Evolutionary conservation across 2,888 invertebrate species (phyloP).

Genomic region (Anthophora plumipes): DNA sequence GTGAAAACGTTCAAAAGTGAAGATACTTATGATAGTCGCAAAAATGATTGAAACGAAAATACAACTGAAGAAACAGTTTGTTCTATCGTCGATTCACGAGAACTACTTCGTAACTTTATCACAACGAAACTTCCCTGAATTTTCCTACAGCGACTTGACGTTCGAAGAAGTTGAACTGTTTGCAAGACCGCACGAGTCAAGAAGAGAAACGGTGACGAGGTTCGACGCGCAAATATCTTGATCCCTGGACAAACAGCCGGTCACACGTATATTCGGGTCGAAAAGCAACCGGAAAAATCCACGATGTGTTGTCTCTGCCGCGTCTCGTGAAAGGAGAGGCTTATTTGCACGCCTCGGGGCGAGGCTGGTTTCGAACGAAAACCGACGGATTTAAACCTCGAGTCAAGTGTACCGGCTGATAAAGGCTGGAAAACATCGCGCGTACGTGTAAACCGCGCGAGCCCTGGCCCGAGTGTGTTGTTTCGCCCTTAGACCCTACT

Average conservation of each 20-base stretch:
- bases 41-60: too few relatives aligned
- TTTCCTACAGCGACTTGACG: neutral
- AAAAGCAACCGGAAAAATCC: slow-evolving; percentile 67
- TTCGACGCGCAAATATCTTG: slow-evolving; percentile 71
- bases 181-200: slow-evolving; percentile 53
- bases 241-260: slow-evolving; percentile 75
- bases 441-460: slow-evolving; percentile 69
- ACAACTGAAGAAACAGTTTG: too few relatives aligned
- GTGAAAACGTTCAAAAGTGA: too few relatives aligned
- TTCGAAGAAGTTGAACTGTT: slow-evolving; percentile 37
- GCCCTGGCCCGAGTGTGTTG: slow-evolving; percentile 59
- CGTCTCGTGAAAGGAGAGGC: slow-evolving; percentile 42
- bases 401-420: slow-evolving; percentile 79
- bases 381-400: slow-evolving; percentile 76
- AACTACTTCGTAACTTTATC: neutral
- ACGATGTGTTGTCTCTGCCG: slow-evolving; percentile 62
- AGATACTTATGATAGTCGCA: too few relatives aligned
- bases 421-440: slow-evolving; percentile 76
- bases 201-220: slow-evolving; percentile 42
- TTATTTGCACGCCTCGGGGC: slow-evolving; percentile 68
- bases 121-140: neutral
- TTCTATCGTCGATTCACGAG: too few relatives aligned
- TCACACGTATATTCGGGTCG: slow-evolving; percentile 68
- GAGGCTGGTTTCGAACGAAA: slow-evolving; percentile 65
- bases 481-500: slow-evolving; percentile 65